phyloP scores from a whole-genome alignment of 2,797 vertebrate species.

The Hyperoplus immaculatus region DNA sequence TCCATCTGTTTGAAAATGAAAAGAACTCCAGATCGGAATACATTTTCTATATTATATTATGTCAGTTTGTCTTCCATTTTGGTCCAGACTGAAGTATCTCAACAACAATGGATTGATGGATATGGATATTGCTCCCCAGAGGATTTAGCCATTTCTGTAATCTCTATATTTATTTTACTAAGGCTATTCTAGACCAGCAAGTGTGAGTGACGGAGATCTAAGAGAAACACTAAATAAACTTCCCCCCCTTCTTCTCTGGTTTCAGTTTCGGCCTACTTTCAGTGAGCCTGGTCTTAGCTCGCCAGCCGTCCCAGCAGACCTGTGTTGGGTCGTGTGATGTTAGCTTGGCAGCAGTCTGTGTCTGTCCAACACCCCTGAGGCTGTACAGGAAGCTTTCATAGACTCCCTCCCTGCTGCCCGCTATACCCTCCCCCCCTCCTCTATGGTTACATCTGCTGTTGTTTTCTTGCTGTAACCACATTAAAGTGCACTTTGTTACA shows the following conservation, averaged over 20 bases:
- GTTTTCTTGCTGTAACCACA: background rate
- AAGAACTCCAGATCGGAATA: background rate
- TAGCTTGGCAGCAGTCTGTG: slow-evolving; percentile 32
- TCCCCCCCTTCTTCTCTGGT: slow-evolving; percentile 3
- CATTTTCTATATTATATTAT: background rate
- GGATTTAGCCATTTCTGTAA: background rate
- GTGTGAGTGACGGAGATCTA: background rate
- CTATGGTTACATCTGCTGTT: slow-evolving; percentile 15
- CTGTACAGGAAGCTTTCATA: slow-evolving; percentile 45
- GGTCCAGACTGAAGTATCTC: too few species aligned
- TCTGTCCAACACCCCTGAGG: slow-evolving; percentile 36
- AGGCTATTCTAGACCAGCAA: too few species aligned
- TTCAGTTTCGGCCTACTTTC: slow-evolving; percentile 34
- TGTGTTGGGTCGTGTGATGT: slow-evolving; percentile 47
- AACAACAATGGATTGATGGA: too few species aligned
- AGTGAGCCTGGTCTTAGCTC: slow-evolving; percentile 38
- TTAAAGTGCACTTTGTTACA: background rate
- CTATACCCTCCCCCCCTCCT: background rate
- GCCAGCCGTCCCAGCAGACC: slow-evolving; percentile 44
- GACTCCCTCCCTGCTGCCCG: slow-evolving; percentile 10
- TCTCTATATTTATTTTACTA: slow-evolving; percentile 16
- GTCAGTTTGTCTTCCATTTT: too few species aligned
- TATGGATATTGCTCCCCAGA: background rate
- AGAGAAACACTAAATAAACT: background rate
- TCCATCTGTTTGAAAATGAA: too few species aligned